phyloP scores from a whole-genome alignment of 2,888 invertebrate genomes.

The Subacronicta megacephala region DNA sequence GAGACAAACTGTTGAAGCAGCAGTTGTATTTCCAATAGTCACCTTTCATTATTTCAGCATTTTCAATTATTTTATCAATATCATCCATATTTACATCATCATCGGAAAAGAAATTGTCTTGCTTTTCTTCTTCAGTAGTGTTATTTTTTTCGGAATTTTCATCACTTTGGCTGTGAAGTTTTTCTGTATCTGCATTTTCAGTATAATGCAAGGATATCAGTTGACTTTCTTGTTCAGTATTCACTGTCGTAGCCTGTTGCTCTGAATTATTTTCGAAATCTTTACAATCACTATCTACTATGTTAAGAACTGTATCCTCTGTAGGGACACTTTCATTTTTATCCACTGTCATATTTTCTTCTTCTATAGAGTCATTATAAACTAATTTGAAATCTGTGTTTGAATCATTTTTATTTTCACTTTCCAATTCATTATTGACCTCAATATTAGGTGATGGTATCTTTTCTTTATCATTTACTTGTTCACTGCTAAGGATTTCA shows the following conservation, averaged over 20 bases:
- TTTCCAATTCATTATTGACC: constrained; percentile 11
- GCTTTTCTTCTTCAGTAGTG: constrained; percentile 52
- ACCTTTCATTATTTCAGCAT: constrained; percentile 75
- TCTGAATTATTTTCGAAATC: constrained; percentile 22
- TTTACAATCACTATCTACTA: constrained; percentile 17
- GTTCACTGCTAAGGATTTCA: constrained; percentile 14
- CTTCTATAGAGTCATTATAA: constrained; percentile 59
- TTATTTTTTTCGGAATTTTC: constrained; percentile 34
- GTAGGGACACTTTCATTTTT: constrained; percentile 22
- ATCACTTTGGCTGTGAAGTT: constrained; percentile 7
- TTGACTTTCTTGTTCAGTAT: constrained; percentile 51
- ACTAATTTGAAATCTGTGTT: constrained; percentile 60
- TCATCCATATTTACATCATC: constrained; percentile 78
- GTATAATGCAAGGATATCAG: constrained; percentile 47
- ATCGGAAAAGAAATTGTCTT: constrained; percentile 69
- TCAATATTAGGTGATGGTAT: constrained; percentile 6
- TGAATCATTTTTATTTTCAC: constrained; percentile 48
- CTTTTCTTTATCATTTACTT: constrained; percentile 16
- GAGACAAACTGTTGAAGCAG: background rate
- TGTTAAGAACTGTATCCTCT: constrained; percentile 24
- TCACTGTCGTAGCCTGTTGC: constrained; percentile 1
- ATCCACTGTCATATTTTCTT: constrained; percentile 54
- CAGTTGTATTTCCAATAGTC: constrained; percentile 8
- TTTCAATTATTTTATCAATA: constrained; percentile 78
- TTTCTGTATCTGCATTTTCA: constrained; percentile 32